Evolutionary conservation across 2,888 invertebrate species (phyloP).

Genomic region (Myathropa florea): DNA sequence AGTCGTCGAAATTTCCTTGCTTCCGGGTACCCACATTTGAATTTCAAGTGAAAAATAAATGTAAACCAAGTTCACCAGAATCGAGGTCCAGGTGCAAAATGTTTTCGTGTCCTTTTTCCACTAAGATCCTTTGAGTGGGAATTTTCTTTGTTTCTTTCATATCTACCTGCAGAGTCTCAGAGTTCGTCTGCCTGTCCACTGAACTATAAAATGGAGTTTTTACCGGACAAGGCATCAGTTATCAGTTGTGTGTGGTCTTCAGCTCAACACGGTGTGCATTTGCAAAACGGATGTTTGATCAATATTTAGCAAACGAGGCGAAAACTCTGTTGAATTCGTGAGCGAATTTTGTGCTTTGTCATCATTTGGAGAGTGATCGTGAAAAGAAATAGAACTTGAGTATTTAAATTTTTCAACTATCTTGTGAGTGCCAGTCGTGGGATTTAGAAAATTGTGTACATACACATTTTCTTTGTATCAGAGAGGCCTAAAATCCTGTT

Average conservation of each 20-base stretch:
- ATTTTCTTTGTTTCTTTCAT: constrained; percentile 27
- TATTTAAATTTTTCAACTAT: not conserved
- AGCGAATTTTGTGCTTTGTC: constrained; percentile 2
- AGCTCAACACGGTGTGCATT: not conserved
- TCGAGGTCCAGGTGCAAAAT: not conserved
- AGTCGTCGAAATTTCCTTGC: constrained; percentile 19
- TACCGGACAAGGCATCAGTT: not conserved
- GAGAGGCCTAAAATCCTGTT: too few species aligned
- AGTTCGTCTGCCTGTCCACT: not conserved
- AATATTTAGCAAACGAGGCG: not conserved
- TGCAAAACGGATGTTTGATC: not conserved
- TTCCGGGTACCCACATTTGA: constrained; percentile 53
- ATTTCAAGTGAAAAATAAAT: not conserved
- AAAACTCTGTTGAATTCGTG: not conserved
- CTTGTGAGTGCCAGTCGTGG: too few species aligned
- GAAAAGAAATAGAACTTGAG: not conserved
- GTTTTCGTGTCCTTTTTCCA: not conserved
- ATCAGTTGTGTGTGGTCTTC: not conserved
- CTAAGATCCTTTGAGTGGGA: constrained; percentile 23
- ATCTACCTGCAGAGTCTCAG: constrained; percentile 1
- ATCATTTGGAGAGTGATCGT: not conserved
- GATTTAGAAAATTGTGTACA: too few species aligned
- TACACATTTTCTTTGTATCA: too few species aligned
- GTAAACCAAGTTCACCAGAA: not conserved
- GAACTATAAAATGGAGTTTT: constrained; percentile 32